Conservation (phyloP, 1,140 invertebrate genomes). For the Myzus persicae region DNA sequence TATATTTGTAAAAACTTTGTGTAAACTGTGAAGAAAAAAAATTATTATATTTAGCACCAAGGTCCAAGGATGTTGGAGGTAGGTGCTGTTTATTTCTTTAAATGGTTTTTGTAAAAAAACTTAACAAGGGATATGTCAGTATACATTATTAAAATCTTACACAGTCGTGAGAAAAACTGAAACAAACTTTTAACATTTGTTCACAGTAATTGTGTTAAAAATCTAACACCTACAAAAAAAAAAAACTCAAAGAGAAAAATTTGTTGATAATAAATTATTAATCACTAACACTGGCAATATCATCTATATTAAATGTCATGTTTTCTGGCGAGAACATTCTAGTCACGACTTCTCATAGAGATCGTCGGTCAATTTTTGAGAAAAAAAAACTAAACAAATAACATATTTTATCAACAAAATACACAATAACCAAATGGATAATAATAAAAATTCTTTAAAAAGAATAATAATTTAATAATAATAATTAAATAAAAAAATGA, state of each 20-base stretch:
- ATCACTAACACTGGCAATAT: conserved; percentile 56
- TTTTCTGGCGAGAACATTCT: conserved; percentile 54
- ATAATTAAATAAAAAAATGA: conserved; percentile 57
- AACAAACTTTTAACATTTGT: conserved; percentile 58
- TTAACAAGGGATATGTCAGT: conserved; percentile 59
- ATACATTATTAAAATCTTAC: conserved; percentile 58
- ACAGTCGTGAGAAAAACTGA: conserved; percentile 53
- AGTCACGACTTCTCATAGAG: conserved; percentile 56
- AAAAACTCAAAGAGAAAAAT: conserved; percentile 40
- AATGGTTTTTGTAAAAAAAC: conserved; percentile 56
- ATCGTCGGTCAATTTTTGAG: conserved; percentile 56
- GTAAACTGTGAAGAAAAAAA: conserved; percentile 57
- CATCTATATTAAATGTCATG: conserved; percentile 47
- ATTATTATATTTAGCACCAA: conserved; percentile 55
- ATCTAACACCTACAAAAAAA: conserved; percentile 53
- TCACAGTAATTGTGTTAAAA: conserved; percentile 52
- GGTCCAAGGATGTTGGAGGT: conserved; percentile 53
- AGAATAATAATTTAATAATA: conserved; percentile 59
- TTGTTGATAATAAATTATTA: conserved; percentile 58
- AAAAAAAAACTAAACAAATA: conserved; percentile 58
- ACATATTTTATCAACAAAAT: conserved; percentile 59
- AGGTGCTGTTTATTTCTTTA: conserved; percentile 57
- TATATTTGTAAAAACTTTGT: conserved; percentile 43
- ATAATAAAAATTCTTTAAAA: conserved; percentile 57
- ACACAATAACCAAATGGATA: conserved; percentile 58